Percentiles rank a stretch among this genome's conserved stretches.
These are phyloP conservation scores for Cavia aperea DNA, from an alignment of 2,113 vertebrate species.

Conservation along the genomic window DNA sequence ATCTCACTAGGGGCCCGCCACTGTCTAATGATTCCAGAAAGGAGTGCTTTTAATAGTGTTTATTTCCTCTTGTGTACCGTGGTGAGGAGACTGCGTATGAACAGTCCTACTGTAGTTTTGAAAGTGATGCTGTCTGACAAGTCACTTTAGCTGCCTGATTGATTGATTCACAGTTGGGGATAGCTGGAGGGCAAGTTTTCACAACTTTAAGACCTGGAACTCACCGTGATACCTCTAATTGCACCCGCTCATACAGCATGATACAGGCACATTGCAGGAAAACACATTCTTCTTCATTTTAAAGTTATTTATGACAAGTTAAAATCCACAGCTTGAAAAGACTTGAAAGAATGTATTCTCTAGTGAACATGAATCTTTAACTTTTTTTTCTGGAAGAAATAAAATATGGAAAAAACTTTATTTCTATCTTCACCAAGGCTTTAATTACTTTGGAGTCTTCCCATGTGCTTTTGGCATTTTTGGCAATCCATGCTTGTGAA, in stretches of 20 bases:
- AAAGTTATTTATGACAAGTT: conserved; percentile 1
- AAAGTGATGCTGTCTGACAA: conserved; percentile 3
- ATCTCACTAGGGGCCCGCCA: not conserved
- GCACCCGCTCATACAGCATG: not conserved
- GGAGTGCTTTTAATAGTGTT: not conserved
- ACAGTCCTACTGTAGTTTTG: not conserved
- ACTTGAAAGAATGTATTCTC: not conserved
- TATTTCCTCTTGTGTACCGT: not conserved
- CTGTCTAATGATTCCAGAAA: not conserved
- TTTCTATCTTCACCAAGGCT: conserved; percentile 10
- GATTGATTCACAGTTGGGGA: not conserved
- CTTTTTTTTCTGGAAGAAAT: conserved; percentile 55
- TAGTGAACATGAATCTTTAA: not conserved
- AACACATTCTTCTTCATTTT: not conserved
- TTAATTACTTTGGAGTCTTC: conserved; percentile 25
- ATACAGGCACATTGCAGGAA: not conserved
- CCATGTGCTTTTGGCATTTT: conserved; percentile 2
- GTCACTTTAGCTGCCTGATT: not conserved
- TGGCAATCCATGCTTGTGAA: conserved; percentile 19
- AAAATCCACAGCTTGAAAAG: conserved; percentile 22
- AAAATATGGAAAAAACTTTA: conserved; percentile 31
- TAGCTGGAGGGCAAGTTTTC: not conserved
- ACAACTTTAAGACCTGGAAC: not conserved
- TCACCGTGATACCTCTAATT: not conserved
- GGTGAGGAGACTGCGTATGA: not conserved